phyloP scores from a whole-genome alignment of 2,113 vertebrate species.

The Bucco capensis region DNA sequence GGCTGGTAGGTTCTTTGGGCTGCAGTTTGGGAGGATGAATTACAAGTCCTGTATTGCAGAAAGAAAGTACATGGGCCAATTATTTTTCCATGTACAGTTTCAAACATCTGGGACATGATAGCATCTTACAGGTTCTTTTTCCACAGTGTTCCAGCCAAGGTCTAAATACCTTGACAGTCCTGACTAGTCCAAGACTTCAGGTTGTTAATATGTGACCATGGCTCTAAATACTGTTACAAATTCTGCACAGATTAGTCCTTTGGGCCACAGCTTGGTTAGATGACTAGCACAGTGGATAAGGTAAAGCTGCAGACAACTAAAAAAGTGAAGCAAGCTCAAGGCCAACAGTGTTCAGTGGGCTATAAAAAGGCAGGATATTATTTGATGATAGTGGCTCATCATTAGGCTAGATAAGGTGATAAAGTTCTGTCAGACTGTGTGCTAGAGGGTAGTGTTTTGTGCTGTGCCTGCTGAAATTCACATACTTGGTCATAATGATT shows the following conservation, averaged over 20 bases:
- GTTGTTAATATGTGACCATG: not conserved
- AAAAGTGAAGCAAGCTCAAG: not conserved
- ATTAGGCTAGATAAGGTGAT: not conserved
- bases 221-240: not conserved
- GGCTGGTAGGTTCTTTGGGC: not conserved
- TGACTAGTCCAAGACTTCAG: not conserved
- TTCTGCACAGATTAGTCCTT: not conserved
- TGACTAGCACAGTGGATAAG: not conserved
- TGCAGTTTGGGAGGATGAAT: not conserved
- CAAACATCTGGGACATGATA: not conserved
- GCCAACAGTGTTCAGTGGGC: not conserved
- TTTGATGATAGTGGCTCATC: not conserved
- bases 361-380: not conserved
- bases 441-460: not conserved
- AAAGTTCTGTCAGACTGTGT: not conserved
- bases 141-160: not conserved
- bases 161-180: not conserved
- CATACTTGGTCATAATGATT: not conserved
- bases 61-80: not conserved
- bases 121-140: not conserved
- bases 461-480: not conserved
- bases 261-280: not conserved
- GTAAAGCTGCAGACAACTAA: not conserved
- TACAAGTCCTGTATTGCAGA: not conserved
- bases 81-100: not conserved